Evolutionary conservation across 2,797 vertebrate genomes (phyloP).

Genomic region (Cynodonichthys magdalenae): DNA sequence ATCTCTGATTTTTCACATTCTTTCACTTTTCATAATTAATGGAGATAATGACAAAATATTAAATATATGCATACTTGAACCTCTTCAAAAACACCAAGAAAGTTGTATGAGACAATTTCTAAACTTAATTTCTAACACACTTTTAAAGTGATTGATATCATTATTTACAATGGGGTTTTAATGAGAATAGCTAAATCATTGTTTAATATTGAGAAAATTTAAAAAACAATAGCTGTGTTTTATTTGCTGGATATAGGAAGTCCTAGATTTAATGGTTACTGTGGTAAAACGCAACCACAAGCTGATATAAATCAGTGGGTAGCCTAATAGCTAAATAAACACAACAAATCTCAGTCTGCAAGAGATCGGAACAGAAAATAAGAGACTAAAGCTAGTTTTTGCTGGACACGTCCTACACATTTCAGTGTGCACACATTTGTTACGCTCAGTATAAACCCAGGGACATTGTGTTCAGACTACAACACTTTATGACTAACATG

Average conservation of each 20-base stretch:
- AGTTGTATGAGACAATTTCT: neutral
- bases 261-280: neutral
- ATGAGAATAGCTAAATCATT: too few species aligned
- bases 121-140: too few species aligned
- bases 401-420: neutral
- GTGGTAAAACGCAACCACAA: neutral
- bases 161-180: too few species aligned
- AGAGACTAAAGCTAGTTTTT: neutral
- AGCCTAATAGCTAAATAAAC: neutral
- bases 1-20: too few species aligned
- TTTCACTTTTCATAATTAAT: too few species aligned
- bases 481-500: neutral
- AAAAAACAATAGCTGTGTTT: neutral
- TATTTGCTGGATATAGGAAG: neutral
- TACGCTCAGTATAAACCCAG: constrained; percentile 7
- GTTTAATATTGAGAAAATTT: neutral
- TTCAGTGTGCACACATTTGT: neutral
- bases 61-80: neutral
- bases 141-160: too few species aligned
- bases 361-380: neutral
- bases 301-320: neutral
- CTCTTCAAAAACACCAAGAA: neutral
- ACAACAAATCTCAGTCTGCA: neutral
- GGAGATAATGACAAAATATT: neutral
- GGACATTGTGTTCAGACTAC: constrained; percentile 30